These are phyloP conservation scores for Apotomis capreana DNA, from an alignment of 2,888 invertebrate genomes.

Conservation along the genomic window DNA sequence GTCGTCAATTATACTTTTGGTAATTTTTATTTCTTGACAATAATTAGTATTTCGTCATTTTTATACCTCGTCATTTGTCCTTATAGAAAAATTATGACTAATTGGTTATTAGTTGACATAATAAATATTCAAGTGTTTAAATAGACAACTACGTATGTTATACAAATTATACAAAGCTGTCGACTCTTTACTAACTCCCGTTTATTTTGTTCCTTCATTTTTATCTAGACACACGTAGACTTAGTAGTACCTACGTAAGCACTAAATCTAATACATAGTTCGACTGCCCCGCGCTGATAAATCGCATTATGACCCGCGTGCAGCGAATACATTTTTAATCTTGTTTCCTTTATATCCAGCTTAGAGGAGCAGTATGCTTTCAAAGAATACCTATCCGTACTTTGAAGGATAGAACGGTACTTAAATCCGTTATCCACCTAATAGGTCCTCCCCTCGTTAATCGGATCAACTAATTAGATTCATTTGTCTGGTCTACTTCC, in stretches of 20 bases:
- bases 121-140: no score
- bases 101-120: no score
- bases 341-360: constrained; percentile 78
- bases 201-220: not conserved
- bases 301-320: constrained; percentile 82
- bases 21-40: no score
- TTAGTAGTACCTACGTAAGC: constrained; percentile 50
- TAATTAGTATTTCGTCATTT: no score
- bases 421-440: constrained; percentile 28
- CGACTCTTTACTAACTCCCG: not conserved
- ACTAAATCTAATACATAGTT: constrained; percentile 67
- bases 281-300: constrained; percentile 78
- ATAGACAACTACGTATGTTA: no score
- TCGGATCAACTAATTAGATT: constrained; percentile 32
- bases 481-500: not conserved
- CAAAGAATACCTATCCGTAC: constrained; percentile 46
- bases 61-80: no score
- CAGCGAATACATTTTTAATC: constrained; percentile 82
- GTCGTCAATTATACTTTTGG: no score
- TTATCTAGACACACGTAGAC: not conserved
- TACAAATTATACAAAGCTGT: not conserved
- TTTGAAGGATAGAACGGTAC: constrained; percentile 38
- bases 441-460: constrained; percentile 18
- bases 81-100: no score
- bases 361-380: constrained; percentile 63